Base-by-base conservation (phyloP, 2,797 vertebrate species). In the Myripristis jacobus region DNA sequence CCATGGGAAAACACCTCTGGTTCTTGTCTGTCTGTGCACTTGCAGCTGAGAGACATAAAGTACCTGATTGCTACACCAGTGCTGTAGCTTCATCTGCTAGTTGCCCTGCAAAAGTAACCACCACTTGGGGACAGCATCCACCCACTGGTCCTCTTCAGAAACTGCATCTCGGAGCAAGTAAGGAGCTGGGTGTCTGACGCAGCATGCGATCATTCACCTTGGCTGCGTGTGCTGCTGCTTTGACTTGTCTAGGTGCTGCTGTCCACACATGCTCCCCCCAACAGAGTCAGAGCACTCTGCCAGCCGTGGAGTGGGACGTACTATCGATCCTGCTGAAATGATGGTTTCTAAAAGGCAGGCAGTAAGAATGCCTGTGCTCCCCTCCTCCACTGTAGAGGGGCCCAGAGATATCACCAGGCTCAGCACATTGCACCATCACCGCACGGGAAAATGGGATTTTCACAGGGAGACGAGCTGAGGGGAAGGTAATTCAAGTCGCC, bases 401-500 rank as follows among this genome's bases (percentile, higher is more conserved):
- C 85, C 80, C 87, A 84, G 89, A 89, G 88, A 92, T 93, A 94
- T 93, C 89, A 91, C 90, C 87, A 56, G 86, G 88, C 91, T 94
- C 93, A 94, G 94, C 94, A 95, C 89, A 93, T 93, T 93, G 92
- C 86, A 85, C 90, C 88, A 90, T 86, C 86, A 80, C 88, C 62
- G 88, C 88, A 92, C 89, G 89, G 90, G 91, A 94, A 93, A 93
- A 93, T 90, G 91, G 90, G 90, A 92, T 93, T 93, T 94, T 93
- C 87, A 88, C 84, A 56, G 61, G 77, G 85, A 92, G 92, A 93
- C 78, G 70, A 93, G 93, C 93, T 93, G 91, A 93, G 89, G 87
- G 84, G 84, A 87, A 89, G 88, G 93, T 94, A 94, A 94, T 94
- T 94, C 81, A 92, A 94, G 87, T 89, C 88, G 70, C 73, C 38